These are phyloP conservation scores for Paguma larvata DNA, from an alignment of 2,797 vertebrate species.

Conservation along the genomic window DNA sequence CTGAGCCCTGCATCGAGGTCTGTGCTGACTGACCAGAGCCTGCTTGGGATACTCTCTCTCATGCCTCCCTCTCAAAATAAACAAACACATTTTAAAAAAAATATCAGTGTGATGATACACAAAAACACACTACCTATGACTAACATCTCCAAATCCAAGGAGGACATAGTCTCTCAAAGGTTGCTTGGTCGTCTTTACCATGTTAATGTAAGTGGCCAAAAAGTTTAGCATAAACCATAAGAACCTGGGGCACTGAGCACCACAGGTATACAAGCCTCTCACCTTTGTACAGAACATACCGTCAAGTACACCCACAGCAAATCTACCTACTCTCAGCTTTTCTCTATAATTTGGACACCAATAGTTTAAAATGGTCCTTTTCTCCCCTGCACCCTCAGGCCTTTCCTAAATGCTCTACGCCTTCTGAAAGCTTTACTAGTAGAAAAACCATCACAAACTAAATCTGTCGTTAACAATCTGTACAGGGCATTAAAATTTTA, in stretches of 20 bases:
- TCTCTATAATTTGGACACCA: background rate
- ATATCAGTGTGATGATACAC: background rate
- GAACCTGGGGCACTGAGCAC: background rate
- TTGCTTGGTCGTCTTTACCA: background rate
- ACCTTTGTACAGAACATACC: background rate
- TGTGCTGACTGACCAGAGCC: no score
- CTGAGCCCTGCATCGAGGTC: no score
- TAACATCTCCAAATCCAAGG: background rate
- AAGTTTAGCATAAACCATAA: background rate
- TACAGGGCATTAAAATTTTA: conserved; percentile 74
- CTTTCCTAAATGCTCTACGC: conserved; percentile 7
- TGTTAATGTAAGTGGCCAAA: background rate
- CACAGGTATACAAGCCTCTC: background rate
- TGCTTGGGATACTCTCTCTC: no score
- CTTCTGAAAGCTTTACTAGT: conserved; percentile 69
- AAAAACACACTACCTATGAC: background rate
- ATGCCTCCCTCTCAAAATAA: no score
- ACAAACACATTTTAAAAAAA: no score
- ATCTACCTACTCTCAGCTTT: background rate
- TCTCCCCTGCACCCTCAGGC: background rate
- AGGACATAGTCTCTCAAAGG: background rate
- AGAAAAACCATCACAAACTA: conserved; percentile 74
- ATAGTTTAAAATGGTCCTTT: background rate
- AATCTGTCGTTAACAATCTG: conserved; percentile 78
- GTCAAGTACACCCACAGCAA: background rate